A percentile compares a stretch with the other conserved stretches of the same genome.
phyloP scores from a whole-genome alignment of 30 jellyfish, hydroid and myxozoan species.

The Hydra vulgaris region DNA sequence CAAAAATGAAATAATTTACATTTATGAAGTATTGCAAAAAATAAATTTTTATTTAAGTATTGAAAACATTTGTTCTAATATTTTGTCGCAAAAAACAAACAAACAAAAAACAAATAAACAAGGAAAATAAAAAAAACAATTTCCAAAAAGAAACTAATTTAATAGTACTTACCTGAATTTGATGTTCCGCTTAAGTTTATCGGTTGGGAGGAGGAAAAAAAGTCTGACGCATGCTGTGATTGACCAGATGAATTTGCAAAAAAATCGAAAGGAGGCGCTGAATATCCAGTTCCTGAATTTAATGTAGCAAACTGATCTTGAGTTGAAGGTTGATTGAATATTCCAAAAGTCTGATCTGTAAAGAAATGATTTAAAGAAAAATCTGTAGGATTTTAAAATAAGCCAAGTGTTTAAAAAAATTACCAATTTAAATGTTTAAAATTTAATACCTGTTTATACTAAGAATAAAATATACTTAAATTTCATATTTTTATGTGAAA shows the following conservation, averaged over 20 bases:
- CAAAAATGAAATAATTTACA: neutral
- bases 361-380: neutral
- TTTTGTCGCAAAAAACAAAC: too few species aligned
- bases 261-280: conserved; percentile 1
- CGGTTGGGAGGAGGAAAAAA: neutral
- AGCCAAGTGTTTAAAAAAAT: neutral
- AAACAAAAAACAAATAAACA: too few species aligned
- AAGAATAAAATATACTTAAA: too few species aligned
- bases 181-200: neutral
- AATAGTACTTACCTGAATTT: neutral
- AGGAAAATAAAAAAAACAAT: too few species aligned
- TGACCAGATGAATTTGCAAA: conserved; percentile 14
- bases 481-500: too few species aligned
- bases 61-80: too few species aligned
- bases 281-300: neutral
- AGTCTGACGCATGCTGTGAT: neutral
- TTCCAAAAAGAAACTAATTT: neutral
- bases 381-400: conserved; percentile 1
- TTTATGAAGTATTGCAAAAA: too few species aligned
- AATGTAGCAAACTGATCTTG: conserved; percentile 15
- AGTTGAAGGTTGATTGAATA: conserved; percentile 28
- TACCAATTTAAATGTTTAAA: neutral
- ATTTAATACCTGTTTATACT: neutral
- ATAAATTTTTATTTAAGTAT: too few species aligned
- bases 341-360: conserved; percentile 15